These are phyloP conservation scores for Drosophila subpulchrella DNA, from an alignment of 1,140 invertebrate species.

Conservation along the genomic window DNA sequence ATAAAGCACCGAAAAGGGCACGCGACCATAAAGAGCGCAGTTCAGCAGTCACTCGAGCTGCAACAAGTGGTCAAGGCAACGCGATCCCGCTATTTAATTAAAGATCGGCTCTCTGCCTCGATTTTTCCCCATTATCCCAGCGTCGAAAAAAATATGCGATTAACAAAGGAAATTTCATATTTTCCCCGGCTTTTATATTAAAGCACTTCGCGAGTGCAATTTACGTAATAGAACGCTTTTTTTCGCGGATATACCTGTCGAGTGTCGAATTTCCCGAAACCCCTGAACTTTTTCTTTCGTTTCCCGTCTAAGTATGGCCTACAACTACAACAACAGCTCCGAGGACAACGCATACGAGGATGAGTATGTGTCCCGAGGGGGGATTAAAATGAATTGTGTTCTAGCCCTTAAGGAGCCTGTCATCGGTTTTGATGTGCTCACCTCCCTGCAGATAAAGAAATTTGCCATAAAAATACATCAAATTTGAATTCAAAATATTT, in stretches of 20 bases:
- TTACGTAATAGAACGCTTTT: conserved; percentile 59
- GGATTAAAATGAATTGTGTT: conserved; percentile 24
- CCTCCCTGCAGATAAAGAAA: conserved; percentile 25
- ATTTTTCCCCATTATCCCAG: conserved; percentile 8
- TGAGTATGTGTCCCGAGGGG: conserved; percentile 58
- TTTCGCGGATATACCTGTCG: conserved; percentile 28
- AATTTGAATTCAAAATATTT: too few relatives aligned
- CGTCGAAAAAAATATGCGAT: conserved; percentile 41
- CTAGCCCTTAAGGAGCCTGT: conserved; percentile 17
- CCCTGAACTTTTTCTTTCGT: not conserved
- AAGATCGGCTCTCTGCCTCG: conserved; percentile 11
- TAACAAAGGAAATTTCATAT: conserved; percentile 46
- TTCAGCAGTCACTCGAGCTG: not conserved
- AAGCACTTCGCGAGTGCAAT: conserved; percentile 23
- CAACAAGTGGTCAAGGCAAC: conserved; percentile 48
- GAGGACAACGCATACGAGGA: conserved; percentile 71
- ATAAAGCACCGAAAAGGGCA: conserved; percentile 42
- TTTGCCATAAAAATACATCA: not conserved
- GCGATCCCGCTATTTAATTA: conserved; percentile 46
- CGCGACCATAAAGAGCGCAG: conserved; percentile 49
- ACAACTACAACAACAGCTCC: conserved; percentile 65
- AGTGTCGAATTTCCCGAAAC: conserved; percentile 31
- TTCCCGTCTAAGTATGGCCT: conserved; percentile 53
- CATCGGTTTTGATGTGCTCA: conserved; percentile 7
- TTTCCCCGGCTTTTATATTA: conserved; percentile 19